These are phyloP conservation scores for Leptocoma aspasia DNA, from an alignment of 2,113 vertebrate genomes.

Conservation along the genomic window DNA sequence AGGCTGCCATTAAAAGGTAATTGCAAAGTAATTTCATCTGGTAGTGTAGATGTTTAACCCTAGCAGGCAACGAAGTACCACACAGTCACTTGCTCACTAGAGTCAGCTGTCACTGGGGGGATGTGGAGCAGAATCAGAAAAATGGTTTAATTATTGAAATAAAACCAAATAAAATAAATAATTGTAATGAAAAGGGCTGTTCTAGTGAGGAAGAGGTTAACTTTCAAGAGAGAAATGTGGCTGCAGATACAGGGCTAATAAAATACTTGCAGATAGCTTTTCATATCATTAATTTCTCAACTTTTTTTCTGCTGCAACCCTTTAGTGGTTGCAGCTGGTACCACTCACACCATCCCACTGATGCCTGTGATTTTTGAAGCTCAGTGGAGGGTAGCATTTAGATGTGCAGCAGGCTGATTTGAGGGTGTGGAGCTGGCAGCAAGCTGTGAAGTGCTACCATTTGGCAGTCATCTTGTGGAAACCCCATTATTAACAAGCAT, in stretches of 20 bases:
- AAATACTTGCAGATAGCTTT: background rate
- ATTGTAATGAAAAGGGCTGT: accelerated
- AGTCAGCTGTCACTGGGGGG: background rate
- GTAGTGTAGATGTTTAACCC: background rate
- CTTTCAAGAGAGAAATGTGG: background rate
- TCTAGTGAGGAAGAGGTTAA: background rate
- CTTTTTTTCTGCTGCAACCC: background rate
- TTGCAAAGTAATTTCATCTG: background rate
- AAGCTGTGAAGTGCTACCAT: constrained; percentile 31
- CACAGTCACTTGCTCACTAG: background rate
- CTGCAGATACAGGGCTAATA: background rate
- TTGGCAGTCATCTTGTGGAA: background rate
- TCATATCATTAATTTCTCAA: background rate
- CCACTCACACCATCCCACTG: background rate
- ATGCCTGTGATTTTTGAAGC: background rate
- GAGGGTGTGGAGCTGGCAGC: background rate
- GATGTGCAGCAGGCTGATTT: background rate
- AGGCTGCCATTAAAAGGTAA: background rate
- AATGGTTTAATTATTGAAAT: background rate
- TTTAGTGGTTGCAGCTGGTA: background rate
- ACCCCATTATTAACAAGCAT: background rate
- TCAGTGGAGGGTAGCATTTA: background rate
- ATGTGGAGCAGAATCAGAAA: background rate
- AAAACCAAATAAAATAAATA: background rate
- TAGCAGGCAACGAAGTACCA: background rate